A percentile compares a stretch with the other conserved stretches of the same genome.
Conservation (phyloP, 2,888 invertebrate species). For the Himalopsyche japonica region DNA sequence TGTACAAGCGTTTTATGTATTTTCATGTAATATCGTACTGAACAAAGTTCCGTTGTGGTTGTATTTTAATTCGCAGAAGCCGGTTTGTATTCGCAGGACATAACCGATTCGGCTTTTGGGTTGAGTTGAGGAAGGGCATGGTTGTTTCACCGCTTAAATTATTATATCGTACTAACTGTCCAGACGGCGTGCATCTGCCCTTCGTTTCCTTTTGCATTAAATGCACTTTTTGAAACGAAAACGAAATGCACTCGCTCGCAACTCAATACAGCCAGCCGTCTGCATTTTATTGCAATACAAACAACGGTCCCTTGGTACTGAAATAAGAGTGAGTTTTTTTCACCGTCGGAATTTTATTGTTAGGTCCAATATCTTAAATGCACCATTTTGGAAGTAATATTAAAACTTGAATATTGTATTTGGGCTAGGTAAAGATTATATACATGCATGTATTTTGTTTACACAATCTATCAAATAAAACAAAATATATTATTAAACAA, state of each 20-base stretch:
- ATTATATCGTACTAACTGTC: slow-evolving; percentile 2
- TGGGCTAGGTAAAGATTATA: no score
- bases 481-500: no score
- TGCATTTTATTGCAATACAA: slow-evolving; percentile 5
- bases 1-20: no score
- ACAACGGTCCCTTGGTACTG: background rate
- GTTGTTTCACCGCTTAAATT: background rate
- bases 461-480: no score
- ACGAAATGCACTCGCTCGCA: slow-evolving; percentile 8
- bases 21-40: no score
- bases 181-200: slow-evolving; percentile 1
- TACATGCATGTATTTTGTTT: no score
- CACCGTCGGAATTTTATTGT: background rate
- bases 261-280: background rate
- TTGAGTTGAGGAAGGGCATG: slow-evolving; percentile 30
- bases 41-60: background rate
- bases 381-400: background rate
- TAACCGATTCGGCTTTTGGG: slow-evolving; percentile 6
- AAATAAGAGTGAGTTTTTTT: background rate
- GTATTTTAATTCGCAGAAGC: background rate
- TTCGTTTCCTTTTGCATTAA: background rate
- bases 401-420: no score
- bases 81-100: slow-evolving; percentile 10
- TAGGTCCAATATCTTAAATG: background rate
- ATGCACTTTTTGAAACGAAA: slow-evolving; percentile 7